phyloP scores from a whole-genome alignment of 2,113 vertebrate species.

The Alethe castanea region DNA sequence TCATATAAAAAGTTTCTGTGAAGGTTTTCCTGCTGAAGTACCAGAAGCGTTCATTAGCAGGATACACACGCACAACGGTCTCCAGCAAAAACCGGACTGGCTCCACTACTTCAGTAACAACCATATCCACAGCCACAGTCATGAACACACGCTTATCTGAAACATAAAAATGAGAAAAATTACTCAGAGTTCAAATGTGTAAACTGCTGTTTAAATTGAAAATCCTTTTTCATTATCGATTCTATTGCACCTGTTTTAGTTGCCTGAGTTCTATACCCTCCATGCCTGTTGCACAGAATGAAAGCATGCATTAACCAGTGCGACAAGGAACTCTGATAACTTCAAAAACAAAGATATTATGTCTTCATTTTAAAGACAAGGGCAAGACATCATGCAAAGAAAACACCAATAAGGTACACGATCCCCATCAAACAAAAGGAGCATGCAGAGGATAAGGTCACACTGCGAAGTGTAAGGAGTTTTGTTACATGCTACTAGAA shows the following conservation, averaged over 20 bases:
- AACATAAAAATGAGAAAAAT: neutral
- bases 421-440: neutral
- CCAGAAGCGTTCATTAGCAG: conserved; percentile 95
- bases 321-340: neutral
- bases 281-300: neutral
- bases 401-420: rapidly evolving
- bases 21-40: conserved; percentile 98
- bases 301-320: neutral
- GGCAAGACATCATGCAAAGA: neutral
- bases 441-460: neutral
- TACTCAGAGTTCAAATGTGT: neutral
- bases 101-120: conserved; percentile 93
- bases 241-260: neutral
- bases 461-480: neutral
- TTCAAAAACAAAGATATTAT: neutral
- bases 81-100: conserved; percentile 94
- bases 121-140: conserved; percentile 96
- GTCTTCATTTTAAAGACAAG: neutral
- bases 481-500: neutral
- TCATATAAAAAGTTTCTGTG: conserved; percentile 93
- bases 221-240: neutral
- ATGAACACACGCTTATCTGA: conserved; percentile 93
- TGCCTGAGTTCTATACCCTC: neutral
- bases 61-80: conserved; percentile 88
- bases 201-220: neutral